Evolutionary conservation across 2,113 vertebrate species (phyloP), one percentile per base, ranked within the genome.

Genomic region (Chaenogobius annularis): DNA sequence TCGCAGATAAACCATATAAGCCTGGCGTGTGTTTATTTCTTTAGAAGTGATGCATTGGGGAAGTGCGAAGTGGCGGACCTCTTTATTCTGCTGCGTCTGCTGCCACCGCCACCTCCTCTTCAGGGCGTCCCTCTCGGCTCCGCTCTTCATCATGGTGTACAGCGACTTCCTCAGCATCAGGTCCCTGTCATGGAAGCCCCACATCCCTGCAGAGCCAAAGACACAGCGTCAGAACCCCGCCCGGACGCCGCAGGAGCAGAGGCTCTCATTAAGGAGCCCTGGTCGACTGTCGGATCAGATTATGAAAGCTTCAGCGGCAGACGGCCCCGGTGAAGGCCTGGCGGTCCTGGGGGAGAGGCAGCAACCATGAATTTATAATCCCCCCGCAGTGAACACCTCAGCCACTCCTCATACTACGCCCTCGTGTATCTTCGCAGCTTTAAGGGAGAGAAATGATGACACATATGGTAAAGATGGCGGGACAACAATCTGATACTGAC

Each of bases 61-160:
- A 35, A 35, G 43, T 5, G 31, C 70, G n/a, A 59, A 26, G 63
- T 10, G 5, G 85, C 93, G 74, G 43, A 99, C 98, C 98, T 99
- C 98, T 78, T 99, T 99, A 91, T 99, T 99, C 90, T 99, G 98
- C 82, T 98, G 96, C 0, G 97, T 98, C 91, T 99, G 98, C 76
- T 99, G 98, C 98, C 98, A 99, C 75, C 96, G 93, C 98, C 98
- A 99, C 77, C 98, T 92, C 79, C 97, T 95, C 89, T 98, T 99
- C 84, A 99, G 88, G 43, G 97, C 97, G 62, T 97, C 96, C 76
- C 94, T 92, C 92, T 99, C 97, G 0, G 97, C 94, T 11, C 98
- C 97, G 0, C 93, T 97, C 91, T 96, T 94, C 97, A 99, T 98
- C 98, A 99, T 98, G 14, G 95, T 95, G 66, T 98, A 99, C 70